These are phyloP conservation scores for Zaprionus tsacasi DNA, from an alignment of 1,140 invertebrate species.

Conservation along the genomic window DNA sequence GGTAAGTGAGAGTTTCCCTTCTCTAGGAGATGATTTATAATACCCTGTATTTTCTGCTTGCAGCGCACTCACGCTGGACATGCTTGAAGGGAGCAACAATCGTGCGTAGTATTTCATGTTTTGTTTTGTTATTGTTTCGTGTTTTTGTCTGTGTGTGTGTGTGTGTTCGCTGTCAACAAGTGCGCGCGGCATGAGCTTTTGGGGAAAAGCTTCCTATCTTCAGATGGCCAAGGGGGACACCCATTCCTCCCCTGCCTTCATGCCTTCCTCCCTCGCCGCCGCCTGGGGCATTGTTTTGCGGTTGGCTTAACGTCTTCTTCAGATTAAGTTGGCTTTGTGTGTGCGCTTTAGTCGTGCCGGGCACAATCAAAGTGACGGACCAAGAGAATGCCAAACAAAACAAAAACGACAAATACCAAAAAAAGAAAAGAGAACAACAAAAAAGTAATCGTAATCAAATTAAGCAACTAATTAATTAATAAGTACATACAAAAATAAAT, in stretches of 20 bases:
- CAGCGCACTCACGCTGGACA: not conserved
- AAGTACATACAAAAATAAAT: not conserved
- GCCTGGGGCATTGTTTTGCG: not conserved
- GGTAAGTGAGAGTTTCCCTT: slow-evolving; percentile 2
- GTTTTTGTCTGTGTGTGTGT: not conserved
- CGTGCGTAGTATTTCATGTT: not conserved
- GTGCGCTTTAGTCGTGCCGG: slow-evolving; percentile 30
- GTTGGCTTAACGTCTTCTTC: slow-evolving; percentile 2
- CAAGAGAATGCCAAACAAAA: slow-evolving; percentile 10
- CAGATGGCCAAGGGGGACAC: not conserved
- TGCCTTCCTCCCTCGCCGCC: no score
- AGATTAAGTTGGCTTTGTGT: slow-evolving; percentile 27
- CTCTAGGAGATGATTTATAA: not conserved
- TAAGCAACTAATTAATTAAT: not conserved
- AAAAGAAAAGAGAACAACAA: no score
- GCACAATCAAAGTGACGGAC: slow-evolving; percentile 20
- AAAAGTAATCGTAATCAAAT: not conserved
- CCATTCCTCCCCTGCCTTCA: no score
- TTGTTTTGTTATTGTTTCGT: not conserved
- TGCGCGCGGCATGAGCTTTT: not conserved
- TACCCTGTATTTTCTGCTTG: not conserved
- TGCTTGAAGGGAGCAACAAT: not conserved
- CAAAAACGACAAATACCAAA: not conserved
- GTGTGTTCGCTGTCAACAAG: not conserved
- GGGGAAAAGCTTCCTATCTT: not conserved